These are phyloP conservation scores for Lerema accius DNA, from an alignment of 1,140 invertebrate genomes.

Conservation along the genomic window DNA sequence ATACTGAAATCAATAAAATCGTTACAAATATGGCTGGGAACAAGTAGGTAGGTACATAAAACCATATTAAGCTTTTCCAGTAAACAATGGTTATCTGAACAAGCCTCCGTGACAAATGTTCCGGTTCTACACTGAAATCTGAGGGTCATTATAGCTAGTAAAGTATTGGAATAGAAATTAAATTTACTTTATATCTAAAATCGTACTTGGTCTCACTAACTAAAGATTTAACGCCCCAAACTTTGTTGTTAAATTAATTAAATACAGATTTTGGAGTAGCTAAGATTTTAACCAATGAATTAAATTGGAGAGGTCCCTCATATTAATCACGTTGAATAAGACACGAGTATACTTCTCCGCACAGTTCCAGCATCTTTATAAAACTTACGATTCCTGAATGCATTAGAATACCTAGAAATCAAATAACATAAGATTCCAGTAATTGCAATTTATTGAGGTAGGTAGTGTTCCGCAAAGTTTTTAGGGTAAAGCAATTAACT, in stretches of 20 bases:
- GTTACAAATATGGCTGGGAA: constrained; percentile 14
- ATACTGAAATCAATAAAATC: constrained; percentile 11
- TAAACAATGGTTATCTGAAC: constrained; percentile 49
- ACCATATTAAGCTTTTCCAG: constrained; percentile 12
- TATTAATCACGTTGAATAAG: no score
- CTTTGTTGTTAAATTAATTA: no score
- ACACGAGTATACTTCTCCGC: no score
- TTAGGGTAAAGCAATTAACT: not conserved
- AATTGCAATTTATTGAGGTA: constrained; percentile 3
- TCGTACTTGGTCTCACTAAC: constrained; percentile 69
- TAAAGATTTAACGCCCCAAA: constrained; percentile 3
- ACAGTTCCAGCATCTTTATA: no score
- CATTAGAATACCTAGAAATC: not conserved
- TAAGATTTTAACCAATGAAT: no score
- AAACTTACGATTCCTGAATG: no score
- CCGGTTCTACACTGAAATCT: constrained; percentile 62
- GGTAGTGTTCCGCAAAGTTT: constrained; percentile 2
- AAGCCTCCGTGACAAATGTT: constrained; percentile 59
- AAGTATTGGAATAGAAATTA: constrained; percentile 68
- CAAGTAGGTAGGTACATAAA: constrained; percentile 17
- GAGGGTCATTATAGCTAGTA: constrained; percentile 69
- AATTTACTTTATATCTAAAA: constrained; percentile 73
- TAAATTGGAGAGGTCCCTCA: no score
- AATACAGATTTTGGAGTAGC: no score
- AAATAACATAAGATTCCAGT: not conserved